Evolutionary conservation across 2,888 invertebrate species (phyloP).

Genomic region (Chromoteleia sp.): DNA sequence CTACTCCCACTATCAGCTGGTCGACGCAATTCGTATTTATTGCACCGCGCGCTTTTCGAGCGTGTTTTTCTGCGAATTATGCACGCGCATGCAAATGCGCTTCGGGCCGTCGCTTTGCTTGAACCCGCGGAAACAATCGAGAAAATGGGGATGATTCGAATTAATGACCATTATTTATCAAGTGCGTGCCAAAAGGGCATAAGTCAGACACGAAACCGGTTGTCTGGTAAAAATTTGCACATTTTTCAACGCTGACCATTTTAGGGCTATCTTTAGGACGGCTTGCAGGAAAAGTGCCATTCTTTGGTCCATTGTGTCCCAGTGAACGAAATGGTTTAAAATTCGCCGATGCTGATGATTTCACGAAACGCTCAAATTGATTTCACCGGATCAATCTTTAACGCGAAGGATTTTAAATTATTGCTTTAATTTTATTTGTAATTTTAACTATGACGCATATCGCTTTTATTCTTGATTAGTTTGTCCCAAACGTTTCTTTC

Average conservation of each 20-base stretch:
- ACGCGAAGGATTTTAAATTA: too few relatives aligned
- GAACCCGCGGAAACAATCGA: conserved; percentile 37
- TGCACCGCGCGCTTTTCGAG: conserved; percentile 39
- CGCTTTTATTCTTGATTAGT: too few relatives aligned
- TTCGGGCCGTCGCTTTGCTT: conserved; percentile 6
- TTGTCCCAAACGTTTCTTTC: too few relatives aligned
- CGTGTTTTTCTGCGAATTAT: conserved; percentile 48
- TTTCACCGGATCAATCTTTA: too few relatives aligned
- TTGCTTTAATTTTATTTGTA: too few relatives aligned
- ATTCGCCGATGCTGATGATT: too few relatives aligned
- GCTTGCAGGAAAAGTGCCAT: background rate
- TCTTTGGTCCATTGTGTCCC: background rate
- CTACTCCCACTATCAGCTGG: conserved; percentile 46
- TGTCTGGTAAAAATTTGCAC: conserved; percentile 21
- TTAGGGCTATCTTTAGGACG: conserved; percentile 24
- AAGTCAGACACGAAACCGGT: conserved; percentile 45
- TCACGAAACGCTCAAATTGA: too few relatives aligned
- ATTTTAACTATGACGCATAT: too few relatives aligned
- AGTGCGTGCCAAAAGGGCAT: conserved; percentile 50
- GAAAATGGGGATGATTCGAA: conserved; percentile 49
- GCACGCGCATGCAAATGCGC: conserved; percentile 43
- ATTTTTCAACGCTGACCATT: background rate
- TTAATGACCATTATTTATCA: conserved; percentile 47
- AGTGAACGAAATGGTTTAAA: background rate
- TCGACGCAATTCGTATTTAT: conserved; percentile 44